Evolutionary conservation across 2,113 vertebrate species (phyloP).

Genomic region (Gobiocypris rarus): DNA sequence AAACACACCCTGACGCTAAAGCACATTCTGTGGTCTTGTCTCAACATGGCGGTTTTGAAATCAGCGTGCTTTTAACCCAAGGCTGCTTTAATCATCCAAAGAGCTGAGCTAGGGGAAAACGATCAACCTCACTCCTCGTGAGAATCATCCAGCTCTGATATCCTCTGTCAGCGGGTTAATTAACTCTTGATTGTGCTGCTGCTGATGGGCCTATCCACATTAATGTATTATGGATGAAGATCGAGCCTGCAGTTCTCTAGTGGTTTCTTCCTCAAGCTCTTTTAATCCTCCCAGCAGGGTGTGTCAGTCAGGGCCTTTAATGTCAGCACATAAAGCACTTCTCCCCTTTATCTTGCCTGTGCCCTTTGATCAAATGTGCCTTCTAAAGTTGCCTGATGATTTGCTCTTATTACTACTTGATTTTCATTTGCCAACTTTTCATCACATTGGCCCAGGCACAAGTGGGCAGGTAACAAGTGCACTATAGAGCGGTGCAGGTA

Average conservation of each 20-base stretch:
- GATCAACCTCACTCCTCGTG: slow-evolving; percentile 50
- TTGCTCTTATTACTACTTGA: slow-evolving; percentile 56
- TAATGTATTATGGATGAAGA: slow-evolving; percentile 77
- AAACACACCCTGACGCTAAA: slow-evolving; percentile 2
- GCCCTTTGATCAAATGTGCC: slow-evolving; percentile 70
- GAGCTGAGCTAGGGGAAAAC: slow-evolving; percentile 14
- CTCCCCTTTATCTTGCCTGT: slow-evolving; percentile 42
- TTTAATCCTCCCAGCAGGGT: slow-evolving; percentile 71
- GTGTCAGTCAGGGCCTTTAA: slow-evolving; percentile 66
- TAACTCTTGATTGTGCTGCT: slow-evolving; percentile 72
- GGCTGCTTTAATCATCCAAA: slow-evolving; percentile 32
- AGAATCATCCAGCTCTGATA: slow-evolving; percentile 65
- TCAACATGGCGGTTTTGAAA: slow-evolving; percentile 40
- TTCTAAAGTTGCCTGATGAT: slow-evolving; percentile 61
- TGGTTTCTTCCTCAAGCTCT: slow-evolving; percentile 64
- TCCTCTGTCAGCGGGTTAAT: slow-evolving; percentile 76
- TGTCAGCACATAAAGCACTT: slow-evolving; percentile 68
- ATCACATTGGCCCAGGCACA: slow-evolving; percentile 31
- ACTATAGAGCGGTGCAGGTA: not conserved
- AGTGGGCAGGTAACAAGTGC: slow-evolving; percentile 28
- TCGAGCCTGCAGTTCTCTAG: slow-evolving; percentile 65
- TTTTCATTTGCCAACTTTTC: slow-evolving; percentile 51
- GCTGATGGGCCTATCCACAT: slow-evolving; percentile 66
- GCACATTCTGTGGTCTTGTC: slow-evolving; percentile 28
- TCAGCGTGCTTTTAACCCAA: slow-evolving; percentile 40